Evolutionary conservation across 1,140 invertebrate genomes (phyloP).

Genomic region (Hetaerina americana): DNA sequence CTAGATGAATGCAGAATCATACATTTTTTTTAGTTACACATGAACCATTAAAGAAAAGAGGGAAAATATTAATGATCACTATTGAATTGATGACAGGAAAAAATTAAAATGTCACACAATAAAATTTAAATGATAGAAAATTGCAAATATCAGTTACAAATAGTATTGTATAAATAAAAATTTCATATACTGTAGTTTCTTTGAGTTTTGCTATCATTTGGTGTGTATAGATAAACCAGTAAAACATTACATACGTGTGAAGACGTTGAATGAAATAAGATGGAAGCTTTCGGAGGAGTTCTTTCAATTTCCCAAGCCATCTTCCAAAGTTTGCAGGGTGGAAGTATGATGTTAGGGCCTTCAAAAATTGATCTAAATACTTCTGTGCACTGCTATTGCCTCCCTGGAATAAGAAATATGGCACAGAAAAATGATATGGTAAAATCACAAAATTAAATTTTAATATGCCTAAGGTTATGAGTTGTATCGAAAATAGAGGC

Average conservation of each 20-base stretch:
- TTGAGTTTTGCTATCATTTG: background rate
- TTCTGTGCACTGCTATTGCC: constrained; percentile 44
- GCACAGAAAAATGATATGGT: constrained; percentile 15
- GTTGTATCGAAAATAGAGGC: constrained; percentile 5
- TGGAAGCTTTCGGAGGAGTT: constrained; percentile 45
- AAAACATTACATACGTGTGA: constrained; percentile 29
- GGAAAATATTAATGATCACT: too few species aligned
- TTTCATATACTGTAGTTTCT: too few species aligned
- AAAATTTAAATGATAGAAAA: too few species aligned
- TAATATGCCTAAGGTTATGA: background rate
- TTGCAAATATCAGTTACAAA: too few species aligned
- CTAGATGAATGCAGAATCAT: too few species aligned
- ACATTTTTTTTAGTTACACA: too few species aligned
- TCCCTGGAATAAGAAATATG: constrained; percentile 30
- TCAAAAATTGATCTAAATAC: constrained; percentile 68
- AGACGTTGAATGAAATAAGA: constrained; percentile 43
- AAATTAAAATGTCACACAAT: too few species aligned
- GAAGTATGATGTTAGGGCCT: constrained; percentile 73
- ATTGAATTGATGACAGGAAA: too few species aligned
- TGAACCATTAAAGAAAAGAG: too few species aligned
- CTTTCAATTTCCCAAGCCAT: constrained; percentile 53
- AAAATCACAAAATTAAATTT: background rate
- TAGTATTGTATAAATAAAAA: background rate
- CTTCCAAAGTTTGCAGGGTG: constrained; percentile 77
- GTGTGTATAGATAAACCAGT: background rate